Percentiles rank a stretch among this genome's conserved stretches.
Evolutionary conservation across 2,113 vertebrate genomes (phyloP).

Genomic region (Oreochromis aureus): DNA sequence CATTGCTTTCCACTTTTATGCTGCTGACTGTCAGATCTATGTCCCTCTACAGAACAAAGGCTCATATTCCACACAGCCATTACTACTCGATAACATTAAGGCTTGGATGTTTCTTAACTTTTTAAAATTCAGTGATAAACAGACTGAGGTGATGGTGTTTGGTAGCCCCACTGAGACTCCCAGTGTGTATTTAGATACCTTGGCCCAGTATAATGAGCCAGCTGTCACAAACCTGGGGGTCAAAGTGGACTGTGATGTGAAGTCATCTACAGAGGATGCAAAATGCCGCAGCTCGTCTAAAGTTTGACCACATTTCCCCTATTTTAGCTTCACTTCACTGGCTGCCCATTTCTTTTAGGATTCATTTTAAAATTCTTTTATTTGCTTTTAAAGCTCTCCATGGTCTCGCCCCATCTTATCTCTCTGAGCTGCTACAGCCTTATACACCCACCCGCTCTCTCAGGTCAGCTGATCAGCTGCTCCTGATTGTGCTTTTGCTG

Average conservation of each 20-base stretch:
- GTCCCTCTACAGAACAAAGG: not conserved
- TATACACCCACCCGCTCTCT: accelerated
- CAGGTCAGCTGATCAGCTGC: not conserved
- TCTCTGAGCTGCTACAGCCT: not conserved
- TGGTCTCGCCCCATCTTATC: accelerated
- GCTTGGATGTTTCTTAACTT: accelerated
- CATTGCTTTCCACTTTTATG: not conserved
- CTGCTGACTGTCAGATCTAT: not conserved
- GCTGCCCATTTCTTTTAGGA: not conserved
- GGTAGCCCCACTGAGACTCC: not conserved
- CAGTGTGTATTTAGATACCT: not conserved
- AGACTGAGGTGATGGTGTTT: not conserved
- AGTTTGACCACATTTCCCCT: accelerated
- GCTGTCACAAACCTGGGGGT: not conserved
- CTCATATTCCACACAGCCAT: not conserved
- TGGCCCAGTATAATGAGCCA: not conserved
- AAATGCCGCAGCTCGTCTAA: not conserved
- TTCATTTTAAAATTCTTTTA: not conserved
- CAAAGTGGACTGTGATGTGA: not conserved
- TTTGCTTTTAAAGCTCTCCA: not conserved
- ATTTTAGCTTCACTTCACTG: not conserved
- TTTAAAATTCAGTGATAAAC: not conserved
- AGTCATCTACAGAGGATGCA: not conserved
- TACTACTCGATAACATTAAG: not conserved
- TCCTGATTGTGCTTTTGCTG: not conserved